Evolutionary conservation across 2,888 invertebrate genomes (phyloP), one percentile per base, ranked within the genome.

Genomic region (Rotaria macrura): DNA sequence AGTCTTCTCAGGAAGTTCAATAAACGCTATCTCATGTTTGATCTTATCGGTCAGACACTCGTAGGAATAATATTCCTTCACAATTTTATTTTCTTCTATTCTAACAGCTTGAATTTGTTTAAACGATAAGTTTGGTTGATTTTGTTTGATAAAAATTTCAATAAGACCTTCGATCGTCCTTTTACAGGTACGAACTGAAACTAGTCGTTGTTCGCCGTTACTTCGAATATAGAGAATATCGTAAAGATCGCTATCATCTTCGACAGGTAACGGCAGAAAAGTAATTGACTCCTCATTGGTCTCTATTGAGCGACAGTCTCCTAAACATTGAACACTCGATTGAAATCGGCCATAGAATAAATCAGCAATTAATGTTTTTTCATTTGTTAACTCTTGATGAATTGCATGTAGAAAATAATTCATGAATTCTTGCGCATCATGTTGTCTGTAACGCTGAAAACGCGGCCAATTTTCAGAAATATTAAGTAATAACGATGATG

Each of bases 401-500:
- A 79, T 43, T 43, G n/a, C 0, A 79, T 43, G 43, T 79, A 79
- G 43, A 79, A 79, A 43, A 43, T 43, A 43, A 20, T 79, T 79
- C 40, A 79, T 79, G 43, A 79, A 79, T 43, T 79, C 79, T 43
- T 79, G 79, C 25, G 79, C 38, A 79, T 79, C 79, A 25, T 79
- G 40, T 12, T 40, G 79, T 43, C 34, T 6, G n/a, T 79, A 79
- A 12, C 12, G n/a, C 20, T 0, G 14, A 79, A 25, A 43, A 43
- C 40, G 43, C 14, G 79, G 40, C 9, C 23, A 40, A 79, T 25
- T 43, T 5, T 79, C 38, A 12, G 43, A 25, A 23, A 40, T 43
- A 79, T 43, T 43, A 2, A 40, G 2, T 25, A 43, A 25, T 23
- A 79, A 23, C 10, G 79, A 43, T 9, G 79, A 79, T 34, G 79